These are phyloP conservation scores for Lasioglossum baleicum DNA, from an alignment of 1,140 invertebrate species.

Conservation along the genomic window DNA sequence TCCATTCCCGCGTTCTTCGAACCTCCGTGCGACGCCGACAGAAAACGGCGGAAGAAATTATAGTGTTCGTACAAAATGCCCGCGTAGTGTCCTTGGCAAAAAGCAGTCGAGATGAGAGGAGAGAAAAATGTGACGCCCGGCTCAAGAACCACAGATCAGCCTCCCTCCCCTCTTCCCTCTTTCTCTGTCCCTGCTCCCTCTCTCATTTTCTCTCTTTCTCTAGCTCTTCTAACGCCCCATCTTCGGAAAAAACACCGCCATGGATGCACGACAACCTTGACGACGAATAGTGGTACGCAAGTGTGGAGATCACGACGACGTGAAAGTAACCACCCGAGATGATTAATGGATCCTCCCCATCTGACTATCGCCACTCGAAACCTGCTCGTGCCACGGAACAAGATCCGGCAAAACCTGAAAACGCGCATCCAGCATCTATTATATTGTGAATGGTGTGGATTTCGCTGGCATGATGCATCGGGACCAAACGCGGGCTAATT, in stretches of 20 bases:
- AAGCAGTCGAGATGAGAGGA: constrained; percentile 4
- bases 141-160: not conserved
- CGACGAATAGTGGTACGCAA: constrained; percentile 15
- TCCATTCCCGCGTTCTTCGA: not conserved
- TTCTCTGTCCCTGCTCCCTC: too few relatives aligned
- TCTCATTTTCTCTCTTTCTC: too few relatives aligned
- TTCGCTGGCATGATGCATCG: not conserved
- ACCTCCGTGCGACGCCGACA: not conserved
- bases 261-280: constrained; percentile 18
- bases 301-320: constrained; percentile 36
- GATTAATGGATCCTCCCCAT: constrained; percentile 66
- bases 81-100: constrained; percentile 6
- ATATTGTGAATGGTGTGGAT: not conserved
- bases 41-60: constrained; percentile 35
- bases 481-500: constrained; percentile 5
- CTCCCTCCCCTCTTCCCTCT: too few relatives aligned
- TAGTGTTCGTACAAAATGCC: constrained; percentile 24
- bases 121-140: not conserved
- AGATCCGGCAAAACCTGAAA: constrained; percentile 3
- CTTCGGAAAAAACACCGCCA: not conserved
- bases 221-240: too few relatives aligned
- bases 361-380: constrained; percentile 7
- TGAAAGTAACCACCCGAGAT: constrained; percentile 62
- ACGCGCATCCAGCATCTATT: constrained; percentile 4
- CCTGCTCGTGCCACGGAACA: not conserved